Conservation (phyloP, 1,140 invertebrate species). For the Brachionus rotundiformis region DNA sequence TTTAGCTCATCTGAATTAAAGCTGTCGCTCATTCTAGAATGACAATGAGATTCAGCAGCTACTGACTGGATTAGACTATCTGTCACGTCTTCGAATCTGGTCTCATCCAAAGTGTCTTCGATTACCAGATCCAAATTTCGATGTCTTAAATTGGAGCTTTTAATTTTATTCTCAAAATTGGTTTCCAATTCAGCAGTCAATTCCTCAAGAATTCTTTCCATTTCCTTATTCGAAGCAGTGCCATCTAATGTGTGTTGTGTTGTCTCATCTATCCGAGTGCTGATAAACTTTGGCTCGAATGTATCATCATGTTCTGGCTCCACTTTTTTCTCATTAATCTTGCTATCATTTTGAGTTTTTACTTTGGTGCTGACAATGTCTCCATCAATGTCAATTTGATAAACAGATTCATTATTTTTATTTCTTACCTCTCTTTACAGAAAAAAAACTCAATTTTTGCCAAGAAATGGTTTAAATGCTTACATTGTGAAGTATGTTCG, state of each 20-base stretch:
- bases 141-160: neutral
- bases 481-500: slow-evolving; percentile 4
- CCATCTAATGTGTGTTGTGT: neutral
- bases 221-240: neutral
- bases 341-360: neutral
- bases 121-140: slow-evolving; percentile 5
- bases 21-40: neutral
- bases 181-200: neutral
- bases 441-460: neutral
- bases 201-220: neutral
- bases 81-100: neutral
- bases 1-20: neutral
- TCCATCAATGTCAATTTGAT: neutral
- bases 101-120: slow-evolving; percentile 3
- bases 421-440: neutral
- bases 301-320: neutral
- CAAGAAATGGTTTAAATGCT: neutral
- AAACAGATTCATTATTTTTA: neutral
- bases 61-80: slow-evolving; percentile 22
- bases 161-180: slow-evolving; percentile 2
- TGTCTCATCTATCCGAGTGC: neutral
- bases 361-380: neutral
- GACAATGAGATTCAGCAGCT: neutral
- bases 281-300: neutral
- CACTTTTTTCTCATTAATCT: neutral